Evolutionary conservation across 2,888 invertebrate species (phyloP).

Genomic region (Balanococcus diminutus): DNA sequence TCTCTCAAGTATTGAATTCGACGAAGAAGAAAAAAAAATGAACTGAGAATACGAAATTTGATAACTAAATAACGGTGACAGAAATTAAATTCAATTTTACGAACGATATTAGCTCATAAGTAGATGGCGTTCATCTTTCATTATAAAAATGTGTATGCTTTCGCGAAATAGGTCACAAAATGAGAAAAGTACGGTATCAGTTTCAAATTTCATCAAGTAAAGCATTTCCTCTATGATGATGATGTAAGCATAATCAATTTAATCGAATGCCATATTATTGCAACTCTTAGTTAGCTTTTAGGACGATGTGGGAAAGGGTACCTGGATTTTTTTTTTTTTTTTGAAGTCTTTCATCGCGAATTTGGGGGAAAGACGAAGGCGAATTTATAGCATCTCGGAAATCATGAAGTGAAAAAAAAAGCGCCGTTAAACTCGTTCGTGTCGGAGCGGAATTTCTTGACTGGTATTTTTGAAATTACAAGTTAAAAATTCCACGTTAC

Average conservation of each 20-base stretch:
- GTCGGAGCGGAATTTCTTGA: not conserved
- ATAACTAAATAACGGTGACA: conserved; percentile 14
- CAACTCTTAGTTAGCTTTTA: not conserved
- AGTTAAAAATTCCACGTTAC: conserved; percentile 30
- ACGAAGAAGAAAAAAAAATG: not conserved
- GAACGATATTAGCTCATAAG: not conserved
- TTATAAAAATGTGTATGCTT: not conserved
- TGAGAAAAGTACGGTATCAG: not conserved
- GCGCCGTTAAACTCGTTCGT: conserved; percentile 5
- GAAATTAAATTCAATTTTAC: conserved; percentile 16
- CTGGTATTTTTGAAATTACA: conserved; percentile 37
- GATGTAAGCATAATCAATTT: not conserved
- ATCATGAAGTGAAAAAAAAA: conserved; percentile 28
- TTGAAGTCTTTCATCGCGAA: not conserved
- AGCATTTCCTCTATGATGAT: not conserved
- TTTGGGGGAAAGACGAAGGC: not conserved
- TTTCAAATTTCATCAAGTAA: not conserved
- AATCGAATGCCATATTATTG: not conserved
- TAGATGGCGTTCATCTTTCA: not conserved
- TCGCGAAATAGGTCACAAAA: not conserved
- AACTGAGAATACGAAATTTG: not conserved
- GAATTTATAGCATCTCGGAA: conserved; percentile 14
- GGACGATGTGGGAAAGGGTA: not conserved
- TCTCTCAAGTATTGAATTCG: conserved; percentile 4
- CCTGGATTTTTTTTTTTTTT: not conserved